These are phyloP conservation scores for Daphoenositta chrysoptera DNA, from an alignment of 2,113 vertebrate species.

Conservation along the genomic window DNA sequence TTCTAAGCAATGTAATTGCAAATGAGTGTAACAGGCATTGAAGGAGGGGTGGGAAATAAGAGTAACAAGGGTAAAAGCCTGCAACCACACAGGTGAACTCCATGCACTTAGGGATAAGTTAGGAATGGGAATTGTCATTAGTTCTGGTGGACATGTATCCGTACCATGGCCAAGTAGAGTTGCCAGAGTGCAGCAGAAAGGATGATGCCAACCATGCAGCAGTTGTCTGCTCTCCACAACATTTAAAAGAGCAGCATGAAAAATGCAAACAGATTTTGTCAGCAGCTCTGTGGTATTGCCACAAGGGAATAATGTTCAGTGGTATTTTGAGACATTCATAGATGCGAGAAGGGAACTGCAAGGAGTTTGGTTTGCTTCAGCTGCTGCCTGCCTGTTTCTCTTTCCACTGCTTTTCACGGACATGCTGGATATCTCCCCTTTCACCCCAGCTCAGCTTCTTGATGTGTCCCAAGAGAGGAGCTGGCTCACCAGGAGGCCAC, in stretches of 20 bases:
- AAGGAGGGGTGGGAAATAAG: background rate
- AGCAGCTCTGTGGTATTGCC: background rate
- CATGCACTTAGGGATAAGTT: background rate
- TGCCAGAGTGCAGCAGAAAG: background rate
- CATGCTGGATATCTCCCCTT: background rate
- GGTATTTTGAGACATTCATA: background rate
- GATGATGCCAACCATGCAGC: background rate
- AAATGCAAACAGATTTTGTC: background rate
- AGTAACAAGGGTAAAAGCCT: background rate
- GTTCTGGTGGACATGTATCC: background rate
- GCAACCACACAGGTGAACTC: background rate
- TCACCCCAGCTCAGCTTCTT: background rate
- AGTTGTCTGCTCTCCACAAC: background rate
- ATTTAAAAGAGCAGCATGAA: background rate
- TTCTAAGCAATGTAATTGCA: slow-evolving; percentile 1
- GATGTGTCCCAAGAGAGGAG: background rate
- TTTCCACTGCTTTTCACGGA: background rate
- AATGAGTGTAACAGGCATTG: background rate
- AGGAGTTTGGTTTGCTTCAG: background rate
- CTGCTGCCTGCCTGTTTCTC: background rate
- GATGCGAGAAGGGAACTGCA: background rate
- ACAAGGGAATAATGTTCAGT: background rate
- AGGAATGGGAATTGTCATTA: background rate
- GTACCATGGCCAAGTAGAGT: background rate
- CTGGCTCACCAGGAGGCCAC: background rate